Evolutionary conservation across 2,888 invertebrate species (phyloP).

Genomic region (Nymphalis polychloros): DNA sequence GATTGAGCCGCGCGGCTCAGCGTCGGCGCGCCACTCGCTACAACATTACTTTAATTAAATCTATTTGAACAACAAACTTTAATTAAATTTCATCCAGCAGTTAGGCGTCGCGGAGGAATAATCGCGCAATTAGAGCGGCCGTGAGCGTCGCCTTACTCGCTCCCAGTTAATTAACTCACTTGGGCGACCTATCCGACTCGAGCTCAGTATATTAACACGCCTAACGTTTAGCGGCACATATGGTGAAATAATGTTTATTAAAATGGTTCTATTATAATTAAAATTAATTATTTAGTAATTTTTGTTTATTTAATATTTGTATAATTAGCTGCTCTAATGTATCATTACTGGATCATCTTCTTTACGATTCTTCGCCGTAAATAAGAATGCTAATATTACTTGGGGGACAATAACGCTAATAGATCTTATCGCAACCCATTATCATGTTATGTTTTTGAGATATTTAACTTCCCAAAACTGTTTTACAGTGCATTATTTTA

Average conservation of each 20-base stretch:
- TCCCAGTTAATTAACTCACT: constrained; percentile 81
- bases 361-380: too few relatives aligned
- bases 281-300: not conserved
- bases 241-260: constrained; percentile 10
- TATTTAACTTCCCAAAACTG: too few relatives aligned
- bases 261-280: not conserved
- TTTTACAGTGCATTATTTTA: too few relatives aligned
- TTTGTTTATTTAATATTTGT: too few relatives aligned
- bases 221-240: constrained; percentile 10
- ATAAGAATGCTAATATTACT: too few relatives aligned
- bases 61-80: constrained; percentile 84
- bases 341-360: too few relatives aligned
- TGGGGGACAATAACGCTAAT: too few relatives aligned
- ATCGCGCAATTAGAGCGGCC: constrained; percentile 82
- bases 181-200: constrained; percentile 66
- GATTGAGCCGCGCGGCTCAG: constrained; percentile 76
- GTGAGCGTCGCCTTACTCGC: constrained; percentile 81
- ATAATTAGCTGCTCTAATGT: too few relatives aligned
- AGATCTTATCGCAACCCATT: too few relatives aligned
- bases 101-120: constrained; percentile 82
- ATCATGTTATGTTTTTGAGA: too few relatives aligned
- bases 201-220: constrained; percentile 52
- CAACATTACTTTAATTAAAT: constrained; percentile 84
- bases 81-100: constrained; percentile 83
- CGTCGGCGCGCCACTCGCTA: constrained; percentile 72